Evolutionary conservation across 2,888 invertebrate species (phyloP).

Genomic region (Lottia scabra): DNA sequence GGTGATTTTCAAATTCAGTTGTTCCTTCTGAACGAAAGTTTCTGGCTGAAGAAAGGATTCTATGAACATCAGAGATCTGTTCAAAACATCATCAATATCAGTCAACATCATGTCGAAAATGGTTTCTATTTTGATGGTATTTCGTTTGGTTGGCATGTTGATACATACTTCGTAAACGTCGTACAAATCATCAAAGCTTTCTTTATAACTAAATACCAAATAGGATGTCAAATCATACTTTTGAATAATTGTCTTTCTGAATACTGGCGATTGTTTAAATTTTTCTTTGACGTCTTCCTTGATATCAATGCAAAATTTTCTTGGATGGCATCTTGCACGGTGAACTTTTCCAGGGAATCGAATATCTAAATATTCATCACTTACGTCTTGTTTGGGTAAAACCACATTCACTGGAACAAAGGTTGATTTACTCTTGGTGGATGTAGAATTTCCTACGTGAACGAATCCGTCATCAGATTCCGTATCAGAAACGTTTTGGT

Average conservation of each 20-base stretch:
- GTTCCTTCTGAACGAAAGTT: not conserved
- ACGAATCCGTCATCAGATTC: no score
- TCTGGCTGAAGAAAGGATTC: not conserved
- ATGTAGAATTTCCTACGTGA: not conserved
- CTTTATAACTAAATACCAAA: constrained; percentile 24
- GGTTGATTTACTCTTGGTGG: not conserved
- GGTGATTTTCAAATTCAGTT: not conserved
- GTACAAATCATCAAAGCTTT: constrained; percentile 21
- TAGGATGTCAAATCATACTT: constrained; percentile 16
- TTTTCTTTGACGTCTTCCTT: constrained; percentile 25
- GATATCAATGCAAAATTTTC: constrained; percentile 45
- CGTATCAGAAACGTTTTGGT: no score
- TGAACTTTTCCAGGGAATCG: not conserved
- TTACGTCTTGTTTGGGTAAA: not conserved
- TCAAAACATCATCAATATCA: not conserved
- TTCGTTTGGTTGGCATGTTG: constrained; percentile 16
- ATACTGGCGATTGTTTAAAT: constrained; percentile 6
- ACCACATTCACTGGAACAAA: not conserved
- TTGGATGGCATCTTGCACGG: constrained; percentile 36
- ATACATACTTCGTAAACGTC: constrained; percentile 23
- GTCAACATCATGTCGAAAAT: constrained; percentile 5
- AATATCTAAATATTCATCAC: not conserved
- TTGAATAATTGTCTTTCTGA: not conserved
- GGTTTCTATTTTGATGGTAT: constrained; percentile 6
- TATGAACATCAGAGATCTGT: not conserved